These are phyloP conservation scores for Volucella inflata DNA, from an alignment of 2,888 invertebrate species.

Conservation along the genomic window DNA sequence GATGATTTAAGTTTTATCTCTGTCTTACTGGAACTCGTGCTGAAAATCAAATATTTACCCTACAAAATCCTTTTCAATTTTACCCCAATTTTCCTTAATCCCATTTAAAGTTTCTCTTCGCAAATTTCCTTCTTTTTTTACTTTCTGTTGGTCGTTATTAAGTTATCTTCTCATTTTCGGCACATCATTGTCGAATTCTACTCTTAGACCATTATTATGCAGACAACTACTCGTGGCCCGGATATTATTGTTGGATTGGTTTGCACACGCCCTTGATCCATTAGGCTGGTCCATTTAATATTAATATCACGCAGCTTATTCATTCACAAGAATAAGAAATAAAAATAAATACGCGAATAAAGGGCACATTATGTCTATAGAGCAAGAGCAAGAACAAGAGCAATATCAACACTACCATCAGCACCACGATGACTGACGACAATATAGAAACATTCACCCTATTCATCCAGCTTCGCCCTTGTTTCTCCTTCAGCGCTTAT, in stretches of 20 bases:
- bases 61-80: not conserved
- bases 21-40: not conserved
- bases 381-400: too few species aligned
- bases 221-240: slow-evolving; percentile 18
- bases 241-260: slow-evolving; percentile 17
- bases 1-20: slow-evolving; percentile 29
- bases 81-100: slow-evolving; percentile 14
- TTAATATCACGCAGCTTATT: slow-evolving; percentile 62
- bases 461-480: not conserved
- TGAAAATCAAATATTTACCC: not conserved
- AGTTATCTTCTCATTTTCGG: not conserved
- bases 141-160: slow-evolving; percentile 1
- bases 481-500: not conserved
- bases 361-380: not conserved
- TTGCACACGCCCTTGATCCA: slow-evolving; percentile 45
- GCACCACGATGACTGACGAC: not conserved
- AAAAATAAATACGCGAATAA: slow-evolving; percentile 31
- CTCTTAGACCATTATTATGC: slow-evolving; percentile 16
- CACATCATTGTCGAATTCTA: too few species aligned
- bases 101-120: slow-evolving; percentile 18
- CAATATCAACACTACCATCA: too few species aligned
- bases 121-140: slow-evolving; percentile 35
- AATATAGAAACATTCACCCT: slow-evolving; percentile 36
- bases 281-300: slow-evolving; percentile 43
- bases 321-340: slow-evolving; percentile 38